Conservation (phyloP, 35 echinoderm and acorn worm species). For the Anneissia japonica region DNA sequence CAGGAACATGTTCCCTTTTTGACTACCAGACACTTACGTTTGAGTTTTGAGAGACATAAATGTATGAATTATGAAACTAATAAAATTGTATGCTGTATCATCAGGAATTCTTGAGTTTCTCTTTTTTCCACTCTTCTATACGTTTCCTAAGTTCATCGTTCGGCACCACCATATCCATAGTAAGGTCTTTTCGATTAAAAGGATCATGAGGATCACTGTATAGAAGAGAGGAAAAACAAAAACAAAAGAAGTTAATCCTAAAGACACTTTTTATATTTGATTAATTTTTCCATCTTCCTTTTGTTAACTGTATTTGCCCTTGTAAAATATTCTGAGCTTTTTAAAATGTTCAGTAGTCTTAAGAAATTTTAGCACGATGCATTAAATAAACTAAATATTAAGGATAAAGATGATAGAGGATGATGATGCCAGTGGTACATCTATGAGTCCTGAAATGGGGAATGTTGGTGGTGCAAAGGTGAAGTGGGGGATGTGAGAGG, state of each 20-base stretch:
- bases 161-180: slow-evolving; percentile 74
- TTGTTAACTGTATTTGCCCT: not conserved
- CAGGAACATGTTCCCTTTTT: no score
- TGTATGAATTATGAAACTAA: no score
- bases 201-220: slow-evolving; percentile 84
- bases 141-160: slow-evolving; percentile 63
- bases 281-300: not conserved
- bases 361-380: no score
- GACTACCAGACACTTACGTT: no score
- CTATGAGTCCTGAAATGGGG: no score
- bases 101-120: slow-evolving; percentile 13
- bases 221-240: not conserved
- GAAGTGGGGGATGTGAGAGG: no score
- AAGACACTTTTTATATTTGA: not conserved
- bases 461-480: no score
- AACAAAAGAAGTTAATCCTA: not conserved
- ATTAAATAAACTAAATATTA: no score
- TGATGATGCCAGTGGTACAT: no score
- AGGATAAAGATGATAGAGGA: no score
- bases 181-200: slow-evolving; percentile 71
- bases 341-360: not conserved
- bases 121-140: slow-evolving; percentile 66
- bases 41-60: no score
- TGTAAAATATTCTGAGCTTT: not conserved
- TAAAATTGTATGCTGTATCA: no score